A percentile compares a stretch with the other conserved stretches of the same genome.
phyloP scores from a whole-genome alignment of 2,797 vertebrate species.

The Valencia hispanica region DNA sequence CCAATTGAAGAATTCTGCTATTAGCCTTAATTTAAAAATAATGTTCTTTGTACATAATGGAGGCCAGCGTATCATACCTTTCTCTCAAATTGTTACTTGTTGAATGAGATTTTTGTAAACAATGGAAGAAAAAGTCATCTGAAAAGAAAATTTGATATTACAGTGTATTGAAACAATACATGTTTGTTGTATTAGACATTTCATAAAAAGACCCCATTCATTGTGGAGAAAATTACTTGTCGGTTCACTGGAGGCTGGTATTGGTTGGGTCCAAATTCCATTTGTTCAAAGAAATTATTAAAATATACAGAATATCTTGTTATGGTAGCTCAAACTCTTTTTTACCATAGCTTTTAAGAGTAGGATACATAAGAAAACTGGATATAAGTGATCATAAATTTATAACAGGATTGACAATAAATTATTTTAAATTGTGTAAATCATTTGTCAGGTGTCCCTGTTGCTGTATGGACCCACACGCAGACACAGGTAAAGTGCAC shows the following conservation, averaged over 20 bases:
- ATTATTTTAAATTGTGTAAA: neutral
- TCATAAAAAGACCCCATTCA: too few relatives aligned
- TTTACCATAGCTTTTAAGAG: neutral
- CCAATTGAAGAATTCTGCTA: too few relatives aligned
- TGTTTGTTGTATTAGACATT: neutral
- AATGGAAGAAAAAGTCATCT: neutral
- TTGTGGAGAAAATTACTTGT: neutral
- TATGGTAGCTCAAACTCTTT: neutral
- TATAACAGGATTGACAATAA: neutral
- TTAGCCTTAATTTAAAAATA: too few relatives aligned
- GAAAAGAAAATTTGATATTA: neutral
- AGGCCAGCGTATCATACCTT: neutral
- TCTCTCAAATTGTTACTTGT: neutral
- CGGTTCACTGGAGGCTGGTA: neutral
- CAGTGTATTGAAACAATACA: neutral
- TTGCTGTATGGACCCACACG: too few relatives aligned
- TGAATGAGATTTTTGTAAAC: neutral
- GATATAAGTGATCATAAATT: neutral
- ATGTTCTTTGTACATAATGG: too few relatives aligned
- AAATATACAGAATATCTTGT: too few relatives aligned
- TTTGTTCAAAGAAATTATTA: neutral
- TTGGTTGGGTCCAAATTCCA: neutral
- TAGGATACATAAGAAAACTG: neutral
- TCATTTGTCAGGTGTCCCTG: too few relatives aligned
- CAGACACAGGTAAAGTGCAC: too few relatives aligned